Conservation (phyloP, 2,888 invertebrate species). For the Fabriciana adippe region DNA sequence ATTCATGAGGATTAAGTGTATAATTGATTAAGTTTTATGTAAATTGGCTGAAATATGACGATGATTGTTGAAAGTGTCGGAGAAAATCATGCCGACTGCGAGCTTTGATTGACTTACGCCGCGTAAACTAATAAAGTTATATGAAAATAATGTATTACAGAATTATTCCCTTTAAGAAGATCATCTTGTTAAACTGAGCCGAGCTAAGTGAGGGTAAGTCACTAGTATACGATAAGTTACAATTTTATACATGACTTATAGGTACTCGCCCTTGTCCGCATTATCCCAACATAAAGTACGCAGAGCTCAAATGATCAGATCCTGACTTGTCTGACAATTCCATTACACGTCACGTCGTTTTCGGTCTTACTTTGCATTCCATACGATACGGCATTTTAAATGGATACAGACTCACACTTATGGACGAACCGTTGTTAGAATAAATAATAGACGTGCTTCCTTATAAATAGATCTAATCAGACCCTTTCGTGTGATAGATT, state of each 20-base stretch:
- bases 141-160: no score
- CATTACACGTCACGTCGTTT: slow-evolving; percentile 65
- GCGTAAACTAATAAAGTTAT: no score
- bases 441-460: slow-evolving; percentile 46
- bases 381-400: slow-evolving; percentile 71
- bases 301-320: slow-evolving; percentile 14
- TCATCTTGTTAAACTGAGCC: no score
- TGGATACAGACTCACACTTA: slow-evolving; percentile 59
- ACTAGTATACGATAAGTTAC: neutral
- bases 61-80: no score
- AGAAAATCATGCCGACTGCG: no score
- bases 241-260: neutral
- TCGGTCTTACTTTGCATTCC: slow-evolving; percentile 73
- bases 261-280: slow-evolving; percentile 6
- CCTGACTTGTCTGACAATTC: slow-evolving; percentile 37
- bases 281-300: slow-evolving; percentile 3
- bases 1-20: no score
- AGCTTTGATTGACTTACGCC: no score
- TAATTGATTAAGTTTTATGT: no score
- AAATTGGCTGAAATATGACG: no score
- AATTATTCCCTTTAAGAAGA: no score
- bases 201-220: no score
- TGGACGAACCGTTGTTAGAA: slow-evolving; percentile 50
- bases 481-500: slow-evolving; percentile 43
- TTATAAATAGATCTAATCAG: slow-evolving; percentile 46